Conservation (phyloP, 2,113 vertebrate genomes). For the Charina bottae region DNA sequence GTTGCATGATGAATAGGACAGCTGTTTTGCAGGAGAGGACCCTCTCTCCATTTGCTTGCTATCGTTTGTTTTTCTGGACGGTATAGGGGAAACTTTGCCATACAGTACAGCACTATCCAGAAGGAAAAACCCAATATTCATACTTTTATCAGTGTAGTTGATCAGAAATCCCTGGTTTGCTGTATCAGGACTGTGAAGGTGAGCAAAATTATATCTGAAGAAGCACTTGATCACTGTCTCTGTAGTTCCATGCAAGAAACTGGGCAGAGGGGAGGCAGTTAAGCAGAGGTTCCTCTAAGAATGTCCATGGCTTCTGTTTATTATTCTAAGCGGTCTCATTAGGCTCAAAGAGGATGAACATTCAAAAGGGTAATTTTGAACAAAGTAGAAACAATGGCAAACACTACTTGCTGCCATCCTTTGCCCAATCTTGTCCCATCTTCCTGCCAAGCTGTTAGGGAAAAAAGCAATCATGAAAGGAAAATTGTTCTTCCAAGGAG, state of each 20-base stretch:
- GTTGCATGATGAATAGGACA: background rate
- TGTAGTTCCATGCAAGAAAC: background rate
- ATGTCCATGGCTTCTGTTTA: background rate
- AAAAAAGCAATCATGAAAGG: background rate
- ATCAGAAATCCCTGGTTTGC: no score
- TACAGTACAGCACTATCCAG: background rate
- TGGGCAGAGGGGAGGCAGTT: background rate
- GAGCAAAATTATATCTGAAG: background rate
- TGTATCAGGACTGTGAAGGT: background rate
- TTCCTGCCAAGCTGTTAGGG: background rate
- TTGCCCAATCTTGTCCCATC: background rate
- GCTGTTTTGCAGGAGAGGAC: background rate
- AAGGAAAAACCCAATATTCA: background rate
- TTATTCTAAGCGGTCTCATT: background rate
- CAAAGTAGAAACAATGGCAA: background rate
- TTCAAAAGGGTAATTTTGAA: background rate
- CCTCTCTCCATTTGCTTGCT: background rate
- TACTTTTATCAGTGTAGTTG: background rate
- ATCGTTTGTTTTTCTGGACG: background rate
- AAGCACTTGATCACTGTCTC: background rate
- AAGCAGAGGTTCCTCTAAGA: background rate
- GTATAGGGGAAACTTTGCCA: background rate
- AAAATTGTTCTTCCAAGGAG: background rate
- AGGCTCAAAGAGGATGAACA: background rate
- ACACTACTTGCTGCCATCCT: background rate